phyloP scores from a whole-genome alignment of 1,140 invertebrate genomes.

The Streblospio benedicti region DNA sequence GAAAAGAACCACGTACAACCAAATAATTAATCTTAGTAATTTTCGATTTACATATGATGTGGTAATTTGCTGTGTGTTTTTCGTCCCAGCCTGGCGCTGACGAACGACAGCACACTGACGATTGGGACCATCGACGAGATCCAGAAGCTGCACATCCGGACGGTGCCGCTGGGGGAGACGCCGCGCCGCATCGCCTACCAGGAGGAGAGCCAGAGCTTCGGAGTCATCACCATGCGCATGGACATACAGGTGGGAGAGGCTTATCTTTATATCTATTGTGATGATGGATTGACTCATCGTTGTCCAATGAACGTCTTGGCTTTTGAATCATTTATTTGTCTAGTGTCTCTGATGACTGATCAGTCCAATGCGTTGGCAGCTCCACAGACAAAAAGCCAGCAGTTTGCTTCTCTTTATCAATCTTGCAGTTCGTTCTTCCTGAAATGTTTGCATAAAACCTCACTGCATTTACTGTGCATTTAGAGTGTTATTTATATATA shows the following conservation, averaged over 20 bases:
- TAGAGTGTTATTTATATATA: no score
- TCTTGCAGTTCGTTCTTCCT: no score
- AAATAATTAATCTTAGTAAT: no score
- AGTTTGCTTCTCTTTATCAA: conserved; percentile 1
- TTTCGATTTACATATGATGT: not conserved
- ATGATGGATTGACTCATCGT: no score
- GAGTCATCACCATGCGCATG: conserved; percentile 78
- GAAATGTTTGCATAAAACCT: no score
- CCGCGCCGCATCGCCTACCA: conserved; percentile 90
- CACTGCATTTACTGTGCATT: no score
- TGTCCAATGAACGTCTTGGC: no score
- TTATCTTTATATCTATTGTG: conserved; percentile 7
- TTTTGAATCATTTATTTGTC: no score
- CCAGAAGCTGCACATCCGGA: conserved; percentile 92
- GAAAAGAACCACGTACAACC: no score
- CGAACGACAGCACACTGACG: conserved; percentile 85
- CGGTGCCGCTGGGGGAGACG: conserved; percentile 86
- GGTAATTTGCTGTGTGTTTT: not conserved
- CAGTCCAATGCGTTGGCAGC: no score
- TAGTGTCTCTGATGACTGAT: no score
- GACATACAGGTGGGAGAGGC: conserved; percentile 56
- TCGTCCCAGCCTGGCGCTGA: conserved; percentile 72
- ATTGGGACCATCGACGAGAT: conserved; percentile 99
- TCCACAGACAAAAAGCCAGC: no score
- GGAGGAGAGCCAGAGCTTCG: conserved; percentile 86